Percentiles rank a stretch among this genome's conserved stretches.
Conservation (phyloP, 2,113 vertebrate genomes). For the Muscicapa adusta region DNA sequence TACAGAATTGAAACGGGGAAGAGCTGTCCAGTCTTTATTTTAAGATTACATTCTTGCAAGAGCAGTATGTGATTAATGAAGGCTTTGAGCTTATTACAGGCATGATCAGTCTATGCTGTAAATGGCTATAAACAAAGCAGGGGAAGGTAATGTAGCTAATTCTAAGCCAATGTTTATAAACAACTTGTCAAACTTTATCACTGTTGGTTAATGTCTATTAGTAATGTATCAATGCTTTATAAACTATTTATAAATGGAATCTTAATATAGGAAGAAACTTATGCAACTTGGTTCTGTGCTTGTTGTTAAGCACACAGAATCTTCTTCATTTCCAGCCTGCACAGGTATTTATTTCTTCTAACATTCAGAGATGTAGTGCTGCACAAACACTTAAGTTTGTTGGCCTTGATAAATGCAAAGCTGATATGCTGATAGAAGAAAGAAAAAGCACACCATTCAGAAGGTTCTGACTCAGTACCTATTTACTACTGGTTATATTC, state of each 20-base stretch:
- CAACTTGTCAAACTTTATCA: slow-evolving; percentile 43
- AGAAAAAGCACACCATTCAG: not conserved
- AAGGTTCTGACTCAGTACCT: not conserved
- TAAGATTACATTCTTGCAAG: not conserved
- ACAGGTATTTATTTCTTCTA: not conserved
- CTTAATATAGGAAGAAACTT: slow-evolving; percentile 1
- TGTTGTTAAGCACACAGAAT: not conserved
- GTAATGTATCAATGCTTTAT: slow-evolving; percentile 47
- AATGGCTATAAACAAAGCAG: slow-evolving; percentile 27
- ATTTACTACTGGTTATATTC: not conserved
- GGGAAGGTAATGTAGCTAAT: slow-evolving; percentile 27
- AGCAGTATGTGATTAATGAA: not conserved
- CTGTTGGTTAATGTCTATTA: slow-evolving; percentile 30
- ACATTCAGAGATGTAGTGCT: not conserved
- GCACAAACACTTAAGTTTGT: not conserved
- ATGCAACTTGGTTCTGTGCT: not conserved
- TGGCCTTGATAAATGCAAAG: not conserved
- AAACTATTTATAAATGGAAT: slow-evolving; percentile 50
- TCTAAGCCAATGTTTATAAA: slow-evolving; percentile 43
- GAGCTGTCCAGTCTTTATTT: not conserved
- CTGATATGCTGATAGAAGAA: not conserved
- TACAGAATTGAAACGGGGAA: not conserved
- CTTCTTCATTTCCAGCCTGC: not conserved
- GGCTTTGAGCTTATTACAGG: not conserved
- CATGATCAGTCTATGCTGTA: not conserved